Evolutionary conservation across 2,113 vertebrate genomes (phyloP).

Genomic region (Bolborhynchus lineola): DNA sequence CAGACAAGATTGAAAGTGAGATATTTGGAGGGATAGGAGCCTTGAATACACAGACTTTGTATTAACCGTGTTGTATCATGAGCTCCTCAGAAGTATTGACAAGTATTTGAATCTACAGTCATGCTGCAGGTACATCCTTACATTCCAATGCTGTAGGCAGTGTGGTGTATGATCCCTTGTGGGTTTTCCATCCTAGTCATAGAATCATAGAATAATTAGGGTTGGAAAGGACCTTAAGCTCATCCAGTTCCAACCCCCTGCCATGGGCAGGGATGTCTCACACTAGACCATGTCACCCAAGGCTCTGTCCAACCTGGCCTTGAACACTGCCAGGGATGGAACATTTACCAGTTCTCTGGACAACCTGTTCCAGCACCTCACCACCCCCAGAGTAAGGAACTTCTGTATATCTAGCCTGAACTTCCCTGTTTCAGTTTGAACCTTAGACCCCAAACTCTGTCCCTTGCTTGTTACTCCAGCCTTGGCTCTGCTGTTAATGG

Average conservation of each 20-base stretch:
- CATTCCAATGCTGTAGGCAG: not conserved
- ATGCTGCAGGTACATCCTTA: rapidly evolving
- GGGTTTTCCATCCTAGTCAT: not conserved
- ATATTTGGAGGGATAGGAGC: not conserved
- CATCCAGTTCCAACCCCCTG: not conserved
- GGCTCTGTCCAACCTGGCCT: not conserved
- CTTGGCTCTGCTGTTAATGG: not conserved
- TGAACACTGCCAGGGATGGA: not conserved
- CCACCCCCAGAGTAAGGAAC: not conserved
- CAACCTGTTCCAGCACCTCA: not conserved
- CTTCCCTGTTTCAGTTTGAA: not conserved
- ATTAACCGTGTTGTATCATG: rapidly evolving
- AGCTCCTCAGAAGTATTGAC: not conserved
- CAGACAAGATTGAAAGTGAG: not conserved
- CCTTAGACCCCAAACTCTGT: no score
- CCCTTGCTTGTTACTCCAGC: not conserved
- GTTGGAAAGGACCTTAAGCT: not conserved
- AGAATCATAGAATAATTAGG: not conserved
- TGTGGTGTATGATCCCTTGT: rapidly evolving
- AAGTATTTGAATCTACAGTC: not conserved
- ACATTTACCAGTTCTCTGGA: not conserved
- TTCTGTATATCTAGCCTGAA: not conserved
- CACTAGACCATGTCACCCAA: not conserved
- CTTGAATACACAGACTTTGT: not conserved
- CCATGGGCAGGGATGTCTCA: not conserved